Evolutionary conservation across 1,140 invertebrate genomes (phyloP).

Genomic region (Philotrypesis tridentata): DNA sequence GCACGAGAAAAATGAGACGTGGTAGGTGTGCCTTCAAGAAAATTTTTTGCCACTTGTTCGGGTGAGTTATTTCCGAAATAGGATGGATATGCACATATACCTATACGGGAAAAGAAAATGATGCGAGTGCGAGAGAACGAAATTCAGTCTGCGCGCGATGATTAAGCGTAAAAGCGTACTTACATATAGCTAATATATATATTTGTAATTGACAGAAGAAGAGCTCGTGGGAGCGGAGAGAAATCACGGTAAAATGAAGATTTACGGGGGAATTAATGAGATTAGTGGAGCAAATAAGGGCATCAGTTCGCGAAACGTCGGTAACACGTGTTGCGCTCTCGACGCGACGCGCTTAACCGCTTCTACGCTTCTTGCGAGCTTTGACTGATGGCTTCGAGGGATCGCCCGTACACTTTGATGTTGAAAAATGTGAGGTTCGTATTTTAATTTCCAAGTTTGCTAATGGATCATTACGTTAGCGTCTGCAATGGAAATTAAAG

Average conservation of each 20-base stretch:
- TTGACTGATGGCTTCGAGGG: neutral
- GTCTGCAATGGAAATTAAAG: too few relatives aligned
- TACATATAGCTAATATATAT: neutral
- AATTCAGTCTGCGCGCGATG: neutral
- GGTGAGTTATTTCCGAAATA: too few relatives aligned
- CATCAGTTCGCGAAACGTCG: conserved; percentile 21
- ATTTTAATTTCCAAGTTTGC: too few relatives aligned
- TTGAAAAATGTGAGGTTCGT: too few relatives aligned
- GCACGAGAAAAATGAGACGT: too few relatives aligned
- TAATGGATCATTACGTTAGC: too few relatives aligned
- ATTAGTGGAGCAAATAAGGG: conserved; percentile 37
- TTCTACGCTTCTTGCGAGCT: neutral
- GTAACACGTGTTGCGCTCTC: conserved; percentile 23
- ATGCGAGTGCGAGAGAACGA: neutral
- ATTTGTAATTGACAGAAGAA: conserved; percentile 13
- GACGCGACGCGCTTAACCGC: neutral
- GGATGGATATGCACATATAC: too few relatives aligned
- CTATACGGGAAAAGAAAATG: neutral
- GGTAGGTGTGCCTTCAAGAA: too few relatives aligned
- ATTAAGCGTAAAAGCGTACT: neutral
- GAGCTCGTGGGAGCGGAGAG: conserved; percentile 23
- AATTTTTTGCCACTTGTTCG: too few relatives aligned
- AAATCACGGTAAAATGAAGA: conserved; percentile 28
- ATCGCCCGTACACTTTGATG: too few relatives aligned
- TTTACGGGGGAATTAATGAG: conserved; percentile 45